These are phyloP conservation scores for Pelochelys cantorii DNA, from an alignment of 2,797 vertebrate species.

Conservation along the genomic window DNA sequence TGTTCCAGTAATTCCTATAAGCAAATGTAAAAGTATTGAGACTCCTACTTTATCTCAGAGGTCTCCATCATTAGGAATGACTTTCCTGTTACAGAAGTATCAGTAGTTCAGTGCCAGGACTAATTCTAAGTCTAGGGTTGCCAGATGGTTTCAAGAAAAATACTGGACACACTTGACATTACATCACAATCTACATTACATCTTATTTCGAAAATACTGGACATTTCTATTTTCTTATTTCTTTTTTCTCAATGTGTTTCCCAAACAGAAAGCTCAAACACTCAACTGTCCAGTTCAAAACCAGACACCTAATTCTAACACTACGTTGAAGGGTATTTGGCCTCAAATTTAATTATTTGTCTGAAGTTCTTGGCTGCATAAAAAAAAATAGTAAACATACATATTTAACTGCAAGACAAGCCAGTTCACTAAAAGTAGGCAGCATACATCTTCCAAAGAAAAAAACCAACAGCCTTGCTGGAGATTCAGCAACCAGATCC, in stretches of 20 bases:
- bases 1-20: background rate
- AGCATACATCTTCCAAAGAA: background rate
- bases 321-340: rapidly evolving
- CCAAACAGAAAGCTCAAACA: too few species aligned
- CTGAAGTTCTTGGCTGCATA: background rate
- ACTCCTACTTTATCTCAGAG: rapidly evolving
- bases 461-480: background rate
- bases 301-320: background rate
- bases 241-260: too few species aligned
- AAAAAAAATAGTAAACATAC: background rate
- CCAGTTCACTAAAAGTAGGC: rapidly evolving
- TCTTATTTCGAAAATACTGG: too few species aligned
- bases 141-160: too few species aligned
- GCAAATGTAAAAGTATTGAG: background rate
- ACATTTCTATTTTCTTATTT: too few species aligned
- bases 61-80: rapidly evolving
- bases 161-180: too few species aligned
- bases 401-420: background rate
- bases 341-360: background rate
- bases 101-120: rapidly evolving
- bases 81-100: rapidly evolving
- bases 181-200: too few species aligned
- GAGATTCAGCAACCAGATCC: background rate
- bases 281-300: too few species aligned
- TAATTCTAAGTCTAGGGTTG: background rate